These are phyloP conservation scores for Athene cunicularia DNA, from an alignment of 2,113 vertebrate species.

Conservation along the genomic window DNA sequence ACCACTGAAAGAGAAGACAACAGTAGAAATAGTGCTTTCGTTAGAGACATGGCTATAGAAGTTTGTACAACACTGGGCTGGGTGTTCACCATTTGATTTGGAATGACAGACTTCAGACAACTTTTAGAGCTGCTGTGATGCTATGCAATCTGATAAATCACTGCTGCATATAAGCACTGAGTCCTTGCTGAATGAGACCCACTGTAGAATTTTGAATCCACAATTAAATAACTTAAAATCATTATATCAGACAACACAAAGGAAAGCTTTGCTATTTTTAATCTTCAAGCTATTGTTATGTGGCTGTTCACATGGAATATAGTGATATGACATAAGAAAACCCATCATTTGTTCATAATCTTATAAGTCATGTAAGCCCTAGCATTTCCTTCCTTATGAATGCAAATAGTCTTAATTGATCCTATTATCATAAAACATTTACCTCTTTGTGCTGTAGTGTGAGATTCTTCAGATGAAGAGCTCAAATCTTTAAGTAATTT, in stretches of 20 bases:
- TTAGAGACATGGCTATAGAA: background rate
- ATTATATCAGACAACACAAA: background rate
- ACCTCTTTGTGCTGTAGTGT: background rate
- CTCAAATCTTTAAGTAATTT: background rate
- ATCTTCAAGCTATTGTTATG: conserved; percentile 3
- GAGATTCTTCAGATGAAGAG: background rate
- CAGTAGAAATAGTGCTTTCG: background rate
- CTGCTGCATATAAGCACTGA: background rate
- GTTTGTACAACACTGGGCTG: background rate
- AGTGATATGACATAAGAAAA: background rate
- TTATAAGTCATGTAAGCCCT: background rate
- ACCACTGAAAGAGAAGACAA: background rate
- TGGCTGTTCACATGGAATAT: background rate
- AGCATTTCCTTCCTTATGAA: background rate
- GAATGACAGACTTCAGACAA: background rate
- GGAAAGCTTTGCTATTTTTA: background rate
- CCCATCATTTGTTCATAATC: background rate
- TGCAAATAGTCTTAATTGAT: background rate
- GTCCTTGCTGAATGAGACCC: background rate
- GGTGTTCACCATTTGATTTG: background rate
- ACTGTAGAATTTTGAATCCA: background rate
- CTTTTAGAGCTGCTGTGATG: background rate
- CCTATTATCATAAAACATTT: background rate
- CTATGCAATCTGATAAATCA: background rate
- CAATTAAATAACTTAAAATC: background rate